Base-by-base conservation (phyloP, 2,797 vertebrate species). In the Brotula barbata region DNA sequence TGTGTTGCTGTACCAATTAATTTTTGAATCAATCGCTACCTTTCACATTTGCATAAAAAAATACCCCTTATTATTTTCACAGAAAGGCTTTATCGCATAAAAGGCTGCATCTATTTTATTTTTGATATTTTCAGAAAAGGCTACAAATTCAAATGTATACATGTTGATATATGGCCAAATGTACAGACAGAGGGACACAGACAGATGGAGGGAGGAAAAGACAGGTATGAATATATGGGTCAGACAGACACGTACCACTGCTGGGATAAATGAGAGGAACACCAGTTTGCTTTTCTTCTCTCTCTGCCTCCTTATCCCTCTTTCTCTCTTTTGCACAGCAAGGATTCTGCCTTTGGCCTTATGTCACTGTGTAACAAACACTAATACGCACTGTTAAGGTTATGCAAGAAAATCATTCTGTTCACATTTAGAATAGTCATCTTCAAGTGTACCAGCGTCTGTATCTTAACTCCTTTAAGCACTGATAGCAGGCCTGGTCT, bases 201-300 rank as follows among this genome's bases (percentile, higher is more conserved):
- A 49, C 50, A 10, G 36, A 63, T 33, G 31, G 9, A 33, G 9
- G 25, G 66, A 31, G 33, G 19, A 58, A 48, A 62, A 75, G 36
- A 7, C 46, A 28, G 56, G 51, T 12, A 28, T n/a, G 44, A 6
- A 11, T 7, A 6, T 33, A 8, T 4, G 25, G 25, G 25, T 28
- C 25, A 28, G 4, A 11, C 31, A 33, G 31, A 33, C 31, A 33
- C 5, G 63, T 17, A 25, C 58, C 68, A 78, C 86, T 16, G 82
- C 85, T 82, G 85, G 71, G 83, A 87, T 87, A 80, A 88, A 82
- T 48, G 74, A 69, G 52, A 17, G 47, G 49, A 72, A 56, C 71
- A 67, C 64, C 58, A 64, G 64, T 78, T 68, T 43, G 58, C 66
- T 78, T 61, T 76, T 39, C 34, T 54, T 57, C 43, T 28, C 47